Conservation (phyloP, 2,113 vertebrate species). For the Xenopus tropicalis region DNA sequence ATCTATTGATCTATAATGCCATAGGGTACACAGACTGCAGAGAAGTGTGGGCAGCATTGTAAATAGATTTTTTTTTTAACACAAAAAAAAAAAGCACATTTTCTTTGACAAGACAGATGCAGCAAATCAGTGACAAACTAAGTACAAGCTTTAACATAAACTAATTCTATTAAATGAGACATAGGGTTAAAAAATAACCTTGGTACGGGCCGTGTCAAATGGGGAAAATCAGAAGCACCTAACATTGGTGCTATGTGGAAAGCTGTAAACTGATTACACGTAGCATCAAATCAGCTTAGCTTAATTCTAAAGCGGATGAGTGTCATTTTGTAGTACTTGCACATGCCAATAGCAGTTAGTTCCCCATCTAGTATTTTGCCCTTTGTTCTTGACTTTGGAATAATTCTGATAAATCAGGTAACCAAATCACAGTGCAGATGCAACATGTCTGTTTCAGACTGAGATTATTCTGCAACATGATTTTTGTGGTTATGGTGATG, state of each 20-base stretch:
- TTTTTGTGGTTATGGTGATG: not conserved
- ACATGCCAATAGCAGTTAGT: not conserved
- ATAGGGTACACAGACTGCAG: too few relatives aligned
- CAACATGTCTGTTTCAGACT: not conserved
- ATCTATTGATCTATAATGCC: too few relatives aligned
- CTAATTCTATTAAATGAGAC: too few relatives aligned
- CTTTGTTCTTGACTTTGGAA: not conserved
- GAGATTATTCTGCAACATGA: not conserved
- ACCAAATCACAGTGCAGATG: not conserved
- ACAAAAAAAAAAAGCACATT: too few relatives aligned
- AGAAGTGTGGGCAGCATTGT: too few relatives aligned
- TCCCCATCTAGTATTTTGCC: not conserved
- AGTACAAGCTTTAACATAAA: too few relatives aligned
- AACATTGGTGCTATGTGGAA: not conserved
- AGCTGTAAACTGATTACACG: conserved; percentile 33
- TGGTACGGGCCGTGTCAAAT: not conserved
- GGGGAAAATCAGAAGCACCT: not conserved
- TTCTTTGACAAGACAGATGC: too few relatives aligned
- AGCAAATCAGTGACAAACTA: too few relatives aligned
- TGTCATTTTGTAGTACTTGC: conserved; percentile 25
- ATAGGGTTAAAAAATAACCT: not conserved
- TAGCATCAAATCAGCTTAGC: conserved; percentile 35
- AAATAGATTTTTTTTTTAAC: too few relatives aligned
- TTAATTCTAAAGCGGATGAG: conserved; percentile 32
- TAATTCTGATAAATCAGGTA: not conserved